Evolutionary conservation across 1,140 invertebrate genomes (phyloP).

Genomic region (Cyclargus thomasi): DNA sequence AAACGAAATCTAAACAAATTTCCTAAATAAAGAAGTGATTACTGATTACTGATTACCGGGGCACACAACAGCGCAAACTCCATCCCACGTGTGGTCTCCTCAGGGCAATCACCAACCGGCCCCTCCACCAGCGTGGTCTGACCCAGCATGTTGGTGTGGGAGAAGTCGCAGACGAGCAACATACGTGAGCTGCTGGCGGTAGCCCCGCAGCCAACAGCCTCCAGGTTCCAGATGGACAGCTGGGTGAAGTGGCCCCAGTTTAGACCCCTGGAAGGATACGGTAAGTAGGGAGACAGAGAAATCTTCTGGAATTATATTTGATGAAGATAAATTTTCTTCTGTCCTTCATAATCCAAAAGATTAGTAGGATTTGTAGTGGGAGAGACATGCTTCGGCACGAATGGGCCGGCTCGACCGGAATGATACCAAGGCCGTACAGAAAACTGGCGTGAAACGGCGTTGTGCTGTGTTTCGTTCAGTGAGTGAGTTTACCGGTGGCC

Average conservation of each 20-base stretch:
- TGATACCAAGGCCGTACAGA: no score
- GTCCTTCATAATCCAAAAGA: no score
- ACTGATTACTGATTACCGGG: constrained; percentile 39
- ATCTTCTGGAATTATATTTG: no score
- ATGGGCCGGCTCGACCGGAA: no score
- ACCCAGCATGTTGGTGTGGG: constrained; percentile 66
- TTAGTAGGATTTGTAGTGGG: no score
- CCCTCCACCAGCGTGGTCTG: constrained; percentile 49
- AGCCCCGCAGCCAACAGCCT: constrained; percentile 54
- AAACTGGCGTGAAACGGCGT: no score
- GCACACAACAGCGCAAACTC: constrained; percentile 48
- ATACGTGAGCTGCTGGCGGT: constrained; percentile 39
- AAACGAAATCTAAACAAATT: no score
- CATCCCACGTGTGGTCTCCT: constrained; percentile 33
- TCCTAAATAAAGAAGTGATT: not conserved
- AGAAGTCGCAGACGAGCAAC: constrained; percentile 62
- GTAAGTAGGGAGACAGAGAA: no score
- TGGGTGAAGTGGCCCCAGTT: constrained; percentile 63
- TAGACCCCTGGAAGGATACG: constrained; percentile 32
- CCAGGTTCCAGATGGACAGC: constrained; percentile 52
- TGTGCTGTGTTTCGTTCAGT: no score
- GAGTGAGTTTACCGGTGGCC: no score
- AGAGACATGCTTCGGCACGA: no score
- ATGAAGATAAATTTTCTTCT: no score
- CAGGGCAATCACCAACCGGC: constrained; percentile 39